Evolutionary conservation across 2,113 vertebrate genomes (phyloP), one percentile per base, ranked within the genome.

Genomic region (Toxostoma redivivum): DNA sequence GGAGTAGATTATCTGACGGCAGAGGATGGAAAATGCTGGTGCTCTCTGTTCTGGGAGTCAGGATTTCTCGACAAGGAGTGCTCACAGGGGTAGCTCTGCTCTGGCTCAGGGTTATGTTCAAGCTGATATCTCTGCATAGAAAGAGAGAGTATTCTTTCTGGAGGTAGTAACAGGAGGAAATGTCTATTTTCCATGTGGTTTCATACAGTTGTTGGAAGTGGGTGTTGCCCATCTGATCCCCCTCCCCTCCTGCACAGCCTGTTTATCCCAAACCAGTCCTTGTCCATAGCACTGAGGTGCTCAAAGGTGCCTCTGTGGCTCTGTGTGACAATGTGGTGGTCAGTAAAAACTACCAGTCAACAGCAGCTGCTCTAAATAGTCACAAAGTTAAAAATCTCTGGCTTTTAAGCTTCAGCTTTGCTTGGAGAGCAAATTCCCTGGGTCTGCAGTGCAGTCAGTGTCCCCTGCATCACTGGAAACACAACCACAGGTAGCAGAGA

Each of bases 41-140:
- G 47, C 72, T 78, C 80, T 77, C 61, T 53, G 78, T 35, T 69
- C 88, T 80, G 94, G 93, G 93, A 96, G 95, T 96, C 93, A 96
- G 94, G 96, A 95, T 96, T 96, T 97, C 95, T 95, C 94, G 92
- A 95, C 96, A 95, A 79, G 40, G 83, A 40, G 62, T 23, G 40
- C 94, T 83, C 56, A 1, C 37, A 17, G 2, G 21, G 50, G 24
- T 57, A 24, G 21, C 88, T 65, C 44, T 83, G 86, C 12, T 84
- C 86, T 73, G 74, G 27, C 84, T 72, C 76, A 91, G 84, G 73
- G 3, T 69, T 81, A 4, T 50, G 81, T 48, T 47, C 85, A 81
- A 81, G 79, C 42, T 30, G 58, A 56, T 62, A 40, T 76, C 14
- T 5, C 33, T 40, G 61, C 8, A 4, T 27, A 57, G 54, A 38